These are phyloP conservation scores for Enteromius anoplus DNA, from an alignment of 2,797 vertebrate genomes.

Conservation along the genomic window DNA sequence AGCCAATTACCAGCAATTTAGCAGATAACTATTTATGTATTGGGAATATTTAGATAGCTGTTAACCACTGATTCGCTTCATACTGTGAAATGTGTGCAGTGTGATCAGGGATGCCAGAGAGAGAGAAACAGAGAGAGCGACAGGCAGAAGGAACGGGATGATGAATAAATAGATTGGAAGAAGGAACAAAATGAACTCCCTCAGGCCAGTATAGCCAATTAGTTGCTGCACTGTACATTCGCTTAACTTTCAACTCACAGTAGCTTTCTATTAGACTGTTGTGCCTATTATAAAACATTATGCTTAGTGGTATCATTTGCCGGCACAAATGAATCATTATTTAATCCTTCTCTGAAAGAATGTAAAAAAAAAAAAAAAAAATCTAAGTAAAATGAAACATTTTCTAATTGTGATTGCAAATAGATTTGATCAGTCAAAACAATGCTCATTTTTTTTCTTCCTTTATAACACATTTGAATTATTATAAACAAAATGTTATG, in stretches of 20 bases:
- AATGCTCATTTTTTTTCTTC: neutral
- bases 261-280: conserved; percentile 45
- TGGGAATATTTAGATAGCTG: conserved; percentile 50
- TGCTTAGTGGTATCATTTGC: conserved; percentile 53
- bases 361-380: conserved; percentile 8
- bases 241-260: conserved; percentile 47
- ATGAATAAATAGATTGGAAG: conserved; percentile 54
- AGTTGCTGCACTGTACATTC: conserved; percentile 52
- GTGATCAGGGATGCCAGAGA: conserved; percentile 49
- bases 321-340: conserved; percentile 51
- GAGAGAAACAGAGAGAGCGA: conserved; percentile 26
- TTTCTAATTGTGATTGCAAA: conserved; percentile 4
- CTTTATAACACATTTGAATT: neutral
- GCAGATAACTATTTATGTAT: conserved; percentile 55
- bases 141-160: conserved; percentile 25
- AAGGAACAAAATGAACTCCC: conserved; percentile 55
- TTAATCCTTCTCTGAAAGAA: conserved; percentile 33
- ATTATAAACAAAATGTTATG: neutral
- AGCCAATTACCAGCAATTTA: conserved; percentile 52
- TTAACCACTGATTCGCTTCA: conserved; percentile 43
- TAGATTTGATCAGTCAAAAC: neutral
- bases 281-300: conserved; percentile 41
- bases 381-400: conserved; percentile 18
- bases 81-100: conserved; percentile 48
- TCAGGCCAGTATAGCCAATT: conserved; percentile 53